phyloP scores from a whole-genome alignment of 2,888 invertebrate species.

The Drosophila fungiperda region DNA sequence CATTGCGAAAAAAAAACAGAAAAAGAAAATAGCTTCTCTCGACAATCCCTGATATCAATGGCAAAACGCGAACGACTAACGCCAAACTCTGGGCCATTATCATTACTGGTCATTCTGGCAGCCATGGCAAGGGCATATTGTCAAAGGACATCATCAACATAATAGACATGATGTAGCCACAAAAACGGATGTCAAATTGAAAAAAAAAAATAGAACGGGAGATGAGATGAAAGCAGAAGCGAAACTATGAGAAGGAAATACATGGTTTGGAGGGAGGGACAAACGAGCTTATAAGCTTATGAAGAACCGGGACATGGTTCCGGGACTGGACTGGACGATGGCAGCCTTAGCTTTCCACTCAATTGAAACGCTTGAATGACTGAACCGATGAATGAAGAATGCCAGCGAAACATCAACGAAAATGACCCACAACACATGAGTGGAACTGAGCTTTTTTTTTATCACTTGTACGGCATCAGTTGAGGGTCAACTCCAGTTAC shows the following conservation, averaged over 20 bases:
- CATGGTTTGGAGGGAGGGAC: conserved; percentile 36
- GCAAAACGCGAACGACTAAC: conserved; percentile 44
- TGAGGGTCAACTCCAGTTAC: conserved; percentile 27
- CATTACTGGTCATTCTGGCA: conserved; percentile 25
- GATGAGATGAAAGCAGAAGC: conserved; percentile 40
- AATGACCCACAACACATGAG: conserved; percentile 36
- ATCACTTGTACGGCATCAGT: conserved; percentile 51
- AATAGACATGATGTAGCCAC: conserved; percentile 69
- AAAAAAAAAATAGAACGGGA: conserved; percentile 34
- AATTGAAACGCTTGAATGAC: conserved; percentile 76
- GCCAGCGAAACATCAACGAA: conserved; percentile 53
- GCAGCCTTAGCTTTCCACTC: conserved; percentile 69
- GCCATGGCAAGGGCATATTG: conserved; percentile 49
- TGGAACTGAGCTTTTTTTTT: conserved; percentile 46
- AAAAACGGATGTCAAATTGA: conserved; percentile 72
- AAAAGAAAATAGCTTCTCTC: conserved; percentile 5
- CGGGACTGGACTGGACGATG: conserved; percentile 19
- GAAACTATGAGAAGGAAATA: conserved; percentile 59
- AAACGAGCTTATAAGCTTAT: conserved; percentile 73
- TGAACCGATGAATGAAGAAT: conserved; percentile 61
- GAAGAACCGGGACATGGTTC: conserved; percentile 32
- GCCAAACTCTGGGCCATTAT: conserved; percentile 56
- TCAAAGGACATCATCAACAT: conserved; percentile 77
- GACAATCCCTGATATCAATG: conserved; percentile 44
- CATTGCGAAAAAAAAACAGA: conserved; percentile 24